phyloP scores from a whole-genome alignment of 2,888 invertebrate genomes.

The Nymphalis polychloros region DNA sequence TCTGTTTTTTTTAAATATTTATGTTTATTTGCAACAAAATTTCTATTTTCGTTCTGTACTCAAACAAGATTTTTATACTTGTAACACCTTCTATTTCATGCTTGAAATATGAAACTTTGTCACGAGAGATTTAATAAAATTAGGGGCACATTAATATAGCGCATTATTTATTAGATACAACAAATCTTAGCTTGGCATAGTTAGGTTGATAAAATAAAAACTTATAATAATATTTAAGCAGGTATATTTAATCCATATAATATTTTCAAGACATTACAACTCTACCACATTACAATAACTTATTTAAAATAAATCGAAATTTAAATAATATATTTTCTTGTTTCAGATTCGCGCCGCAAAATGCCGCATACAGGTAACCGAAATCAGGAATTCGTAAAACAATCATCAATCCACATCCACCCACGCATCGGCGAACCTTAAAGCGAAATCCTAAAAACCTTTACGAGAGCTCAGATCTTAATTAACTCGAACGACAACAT shows the following conservation, averaged over 20 bases:
- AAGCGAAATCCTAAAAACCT: conserved; percentile 37
- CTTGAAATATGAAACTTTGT: conserved; percentile 20
- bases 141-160: background rate
- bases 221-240: background rate
- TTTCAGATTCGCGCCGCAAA: conserved; percentile 45
- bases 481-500: conserved; percentile 66
- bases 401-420: conserved; percentile 34
- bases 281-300: conserved; percentile 1
- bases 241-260: background rate
- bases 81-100: conserved; percentile 23
- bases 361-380: conserved; percentile 75
- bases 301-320: conserved; percentile 4
- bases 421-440: conserved; percentile 40
- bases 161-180: too few species aligned
- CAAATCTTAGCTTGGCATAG: too few species aligned
- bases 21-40: conserved; percentile 27
- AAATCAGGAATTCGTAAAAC: conserved; percentile 14
- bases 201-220: background rate
- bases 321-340: conserved; percentile 37
- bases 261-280: background rate
- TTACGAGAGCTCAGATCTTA: conserved; percentile 60
- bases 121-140: conserved; percentile 22
- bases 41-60: conserved; percentile 24
- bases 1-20: conserved; percentile 24
- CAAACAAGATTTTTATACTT: conserved; percentile 17